Evolutionary conservation across 2,113 vertebrate genomes (phyloP), one percentile per base, ranked within the genome.

Genomic region (Hydropotes inermis): DNA sequence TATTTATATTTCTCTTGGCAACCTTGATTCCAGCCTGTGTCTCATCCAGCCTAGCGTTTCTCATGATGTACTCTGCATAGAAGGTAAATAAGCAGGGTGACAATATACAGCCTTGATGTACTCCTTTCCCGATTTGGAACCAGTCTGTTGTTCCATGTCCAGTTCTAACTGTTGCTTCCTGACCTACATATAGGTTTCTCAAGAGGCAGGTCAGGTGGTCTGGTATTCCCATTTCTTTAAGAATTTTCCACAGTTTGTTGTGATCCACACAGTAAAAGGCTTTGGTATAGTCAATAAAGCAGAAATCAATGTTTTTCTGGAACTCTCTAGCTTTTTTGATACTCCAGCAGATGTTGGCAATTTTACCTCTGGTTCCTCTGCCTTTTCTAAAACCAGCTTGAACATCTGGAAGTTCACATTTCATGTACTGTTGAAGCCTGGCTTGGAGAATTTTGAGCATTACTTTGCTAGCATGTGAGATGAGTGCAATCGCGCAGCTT

Each of bases 341-440:
- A 2, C 28, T 6, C 27, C 12, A 14, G 0, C 5, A 2, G 27
- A 60, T 60, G 5, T 60, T 60, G 58, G 12, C 2, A 30, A 14
- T 14, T 60, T 30, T 12, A 3, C 30, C 58, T 30, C 28, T 61
- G 13, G 28, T 61, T 61, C 58, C 58, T 61, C 30, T 64, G 61
- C 6, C 60, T 64, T 64, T 33, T 64, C 14, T 33, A 64, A 64
- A 64, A n/a, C 30, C 61, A 64, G 30, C 30, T 64, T 33, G 61
- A 64, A n/a, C 15, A 64, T 64, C 61, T 64, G 61, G 15, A 17
- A 64, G 0, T 64, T 64, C 61, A 64, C 7, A 4, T 15, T 64
- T 64, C 30, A 64, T 0, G 1, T 64, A 64, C 0, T 64, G 7
- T 16, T 64, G 15, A 64, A 17, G 30, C 7, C 61, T 64, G 30